Evolutionary conservation across 2,113 vertebrate genomes (phyloP), one percentile per base, ranked within the genome.

Genomic region (Actenoides hombroni): DNA sequence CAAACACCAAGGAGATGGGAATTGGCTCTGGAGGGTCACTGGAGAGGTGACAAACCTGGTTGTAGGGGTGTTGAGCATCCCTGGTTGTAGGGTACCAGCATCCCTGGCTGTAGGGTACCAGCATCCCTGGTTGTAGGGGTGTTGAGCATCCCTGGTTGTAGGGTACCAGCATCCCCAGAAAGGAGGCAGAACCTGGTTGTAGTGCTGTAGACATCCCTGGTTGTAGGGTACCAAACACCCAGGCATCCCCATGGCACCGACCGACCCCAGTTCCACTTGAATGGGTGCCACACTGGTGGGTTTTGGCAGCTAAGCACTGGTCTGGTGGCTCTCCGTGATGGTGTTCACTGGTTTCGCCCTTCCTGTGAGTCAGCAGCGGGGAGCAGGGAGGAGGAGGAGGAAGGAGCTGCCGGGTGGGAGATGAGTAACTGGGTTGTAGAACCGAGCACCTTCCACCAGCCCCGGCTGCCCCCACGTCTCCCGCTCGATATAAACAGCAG

Each of bases 211-310:
- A 17, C 57, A 35, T 60, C n/a, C 57, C 57, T 23, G 12, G 59
- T 16, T 60, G 59, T 35, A 12, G 21, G 59, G n/a, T 8, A 60
- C 2, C 61, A 31, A 31, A 12, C 61, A 19, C 61, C 61, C 13
- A 39, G 26, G 25, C 17, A 15, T 44, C 39, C 26, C 28, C 51
- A 1, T 0, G 0, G 24, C 20, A 3, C 57, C 26, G 3, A 16
- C 29, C 37, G 6, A 23, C 18, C 26, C n/a, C 1, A 0, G 20
- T 21, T 51, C 65, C 4, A 1, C 19, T 7, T 2, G 44, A 53
- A 35, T 13, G 26, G 1, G 33, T 12, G 61, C 86, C 16, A 33
- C n/a, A 31, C 20, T 10, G 15, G 12, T 21, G 21, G 65, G 42
- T 46, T 48, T 79, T 4, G 21, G 46, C 33, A 33, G 20, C 53